Base-by-base conservation (phyloP, 2,888 invertebrate genomes). In the Chydorus sphaericus region DNA sequence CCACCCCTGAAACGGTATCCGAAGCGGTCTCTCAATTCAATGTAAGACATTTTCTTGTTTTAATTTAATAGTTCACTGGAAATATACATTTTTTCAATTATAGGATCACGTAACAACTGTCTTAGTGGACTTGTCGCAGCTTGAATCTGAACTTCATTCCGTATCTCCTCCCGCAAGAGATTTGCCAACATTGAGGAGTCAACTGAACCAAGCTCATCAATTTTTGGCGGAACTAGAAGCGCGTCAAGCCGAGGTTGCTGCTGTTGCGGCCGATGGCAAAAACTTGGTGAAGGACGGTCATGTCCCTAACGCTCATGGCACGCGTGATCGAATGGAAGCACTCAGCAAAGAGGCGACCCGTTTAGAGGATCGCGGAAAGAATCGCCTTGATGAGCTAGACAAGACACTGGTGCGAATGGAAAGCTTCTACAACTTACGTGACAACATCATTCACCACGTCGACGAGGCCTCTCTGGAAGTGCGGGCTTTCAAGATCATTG, bases 111-210 rank as follows among this genome's bases (percentile, higher is more conserved):
- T 90, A 14, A 91, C 90, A 70, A 75, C 71, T 39, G 73, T 91
- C 1, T 79, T 81, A 18, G 77, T 82, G 60, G 85, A 91, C 66
- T 71, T 94, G 3, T 77, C 82, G 0, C 81, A 80, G 55, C 70
- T 94, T 53, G 93, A 94, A 66, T 80, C 80, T 56, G 87, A 91
- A 62, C 71, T 94, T 36, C 89, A 90, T 64, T 73, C 76, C 33
- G 84, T 93, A 79, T 83, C 83, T 65, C 83, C 93, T 0, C 83
- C 91, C 0, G 92, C 83, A 1, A 77, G 94, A 18, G 94, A 94
- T 68, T 77, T 90, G 48, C 86, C 88, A 67, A 80, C 82, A 0
- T 85, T 96, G 0, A 78, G 82, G 29, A 76, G 73, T 6, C 96
- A 96, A 71, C 75, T 90, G 48, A 85, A 89, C 56, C 88, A 93